A percentile compares a stretch with the other conserved stretches of the same genome.
phyloP scores from a whole-genome alignment of 2,888 invertebrate species.

The Smittia sp. region DNA sequence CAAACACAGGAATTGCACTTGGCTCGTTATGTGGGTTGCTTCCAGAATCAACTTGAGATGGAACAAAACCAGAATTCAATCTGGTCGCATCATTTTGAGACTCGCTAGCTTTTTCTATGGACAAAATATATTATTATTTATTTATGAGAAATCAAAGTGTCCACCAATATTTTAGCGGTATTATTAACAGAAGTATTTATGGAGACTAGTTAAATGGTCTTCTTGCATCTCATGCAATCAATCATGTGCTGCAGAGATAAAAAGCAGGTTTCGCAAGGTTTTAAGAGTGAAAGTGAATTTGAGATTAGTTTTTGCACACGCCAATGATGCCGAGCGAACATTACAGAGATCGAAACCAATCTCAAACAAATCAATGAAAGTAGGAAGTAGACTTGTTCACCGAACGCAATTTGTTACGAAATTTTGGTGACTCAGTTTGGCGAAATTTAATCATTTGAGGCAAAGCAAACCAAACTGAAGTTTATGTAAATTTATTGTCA shows the following conservation, averaged over 20 bases:
- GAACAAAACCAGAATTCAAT: neutral
- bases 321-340: neutral
- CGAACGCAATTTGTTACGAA: too few species aligned
- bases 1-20: conserved; percentile 45
- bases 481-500: conserved; percentile 24
- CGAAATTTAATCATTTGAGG: too few species aligned
- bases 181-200: neutral
- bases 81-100: neutral
- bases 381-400: neutral
- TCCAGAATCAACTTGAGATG: conserved; percentile 4
- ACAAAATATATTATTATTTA: neutral
- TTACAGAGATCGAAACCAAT: too few species aligned
- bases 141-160: neutral
- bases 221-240: neutral
- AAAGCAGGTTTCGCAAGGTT: neutral
- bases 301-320: neutral
- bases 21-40: neutral
- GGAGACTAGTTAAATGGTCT: neutral
- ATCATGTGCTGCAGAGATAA: neutral
- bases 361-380: neutral
- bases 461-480: neutral
- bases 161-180: neutral
- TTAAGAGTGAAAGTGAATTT: conserved; percentile 5
- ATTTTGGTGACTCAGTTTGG: neutral
- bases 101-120: neutral